phyloP scores from a whole-genome alignment of 2,888 invertebrate genomes.

The Exocentrus adspersus region DNA sequence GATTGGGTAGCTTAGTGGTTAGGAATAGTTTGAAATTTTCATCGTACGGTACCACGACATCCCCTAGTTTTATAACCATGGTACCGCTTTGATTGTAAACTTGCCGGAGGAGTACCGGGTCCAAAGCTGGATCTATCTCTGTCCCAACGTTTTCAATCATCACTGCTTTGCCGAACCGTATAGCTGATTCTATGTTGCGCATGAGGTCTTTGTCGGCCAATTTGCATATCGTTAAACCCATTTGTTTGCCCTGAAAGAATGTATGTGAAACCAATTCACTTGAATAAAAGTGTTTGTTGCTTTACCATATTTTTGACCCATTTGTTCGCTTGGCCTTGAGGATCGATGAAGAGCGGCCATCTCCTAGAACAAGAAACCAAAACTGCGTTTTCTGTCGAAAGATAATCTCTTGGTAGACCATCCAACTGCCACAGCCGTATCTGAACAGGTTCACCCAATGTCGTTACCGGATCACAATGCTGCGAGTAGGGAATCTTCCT shows the following conservation, averaged over 20 bases:
- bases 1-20: constrained; percentile 89
- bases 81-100: constrained; percentile 81
- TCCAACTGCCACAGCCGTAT: constrained; percentile 86
- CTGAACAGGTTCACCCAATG: constrained; percentile 77
- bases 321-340: constrained; percentile 91
- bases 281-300: not conserved
- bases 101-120: constrained; percentile 82
- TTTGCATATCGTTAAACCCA: constrained; percentile 76
- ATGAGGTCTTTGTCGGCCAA: constrained; percentile 78
- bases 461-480: constrained; percentile 73
- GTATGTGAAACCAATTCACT: too few species aligned
- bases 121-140: constrained; percentile 86
- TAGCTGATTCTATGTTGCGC: constrained; percentile 74
- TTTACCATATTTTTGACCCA: constrained; percentile 90
- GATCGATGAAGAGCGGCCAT: constrained; percentile 93
- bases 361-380: constrained; percentile 83
- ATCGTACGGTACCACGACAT: constrained; percentile 83
- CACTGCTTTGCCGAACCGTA: constrained; percentile 78
- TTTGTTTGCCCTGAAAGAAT: constrained; percentile 71
- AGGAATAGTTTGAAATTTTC: constrained; percentile 83
- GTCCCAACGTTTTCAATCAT: constrained; percentile 87
- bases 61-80: constrained; percentile 83
- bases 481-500: constrained; percentile 72
- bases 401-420: constrained; percentile 84
- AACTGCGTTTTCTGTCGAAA: constrained; percentile 91